Conservation (phyloP, 2,113 vertebrate species). For the Bagarius yarrelli region DNA sequence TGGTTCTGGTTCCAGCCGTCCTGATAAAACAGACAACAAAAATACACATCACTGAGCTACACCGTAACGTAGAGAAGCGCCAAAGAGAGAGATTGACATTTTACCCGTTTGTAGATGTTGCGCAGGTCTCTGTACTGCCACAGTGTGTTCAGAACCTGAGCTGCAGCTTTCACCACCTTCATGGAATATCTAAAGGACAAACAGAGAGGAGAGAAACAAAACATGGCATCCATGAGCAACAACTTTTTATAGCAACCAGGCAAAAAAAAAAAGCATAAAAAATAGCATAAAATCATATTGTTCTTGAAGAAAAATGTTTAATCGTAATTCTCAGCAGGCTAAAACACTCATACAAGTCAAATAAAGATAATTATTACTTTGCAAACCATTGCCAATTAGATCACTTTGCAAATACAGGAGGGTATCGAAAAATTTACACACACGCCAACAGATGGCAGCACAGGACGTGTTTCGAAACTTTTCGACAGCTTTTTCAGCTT, state of each 20-base stretch:
- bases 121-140: conserved; percentile 98
- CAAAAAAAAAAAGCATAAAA: neutral
- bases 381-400: neutral
- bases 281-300: neutral
- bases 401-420: too few relatives aligned
- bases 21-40: conserved; percentile 63
- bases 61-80: too few relatives aligned
- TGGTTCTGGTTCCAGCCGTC: conserved; percentile 99
- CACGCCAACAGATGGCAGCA: too few relatives aligned
- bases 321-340: neutral
- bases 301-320: too few relatives aligned
- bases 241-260: too few relatives aligned
- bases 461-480: too few relatives aligned
- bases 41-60: conserved; percentile 8
- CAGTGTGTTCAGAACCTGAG: conserved; percentile 93
- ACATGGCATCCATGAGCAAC: neutral
- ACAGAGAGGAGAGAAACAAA: neutral
- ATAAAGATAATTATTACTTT: neutral
- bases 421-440: too few relatives aligned
- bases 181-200: conserved; percentile 79
- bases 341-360: neutral
- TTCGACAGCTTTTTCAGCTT: too few relatives aligned
- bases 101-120: conserved; percentile 95
- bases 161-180: conserved; percentile 96
- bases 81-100: neutral